Conservation (phyloP, 2,888 invertebrate genomes). For the Plagiodera versicolora region DNA sequence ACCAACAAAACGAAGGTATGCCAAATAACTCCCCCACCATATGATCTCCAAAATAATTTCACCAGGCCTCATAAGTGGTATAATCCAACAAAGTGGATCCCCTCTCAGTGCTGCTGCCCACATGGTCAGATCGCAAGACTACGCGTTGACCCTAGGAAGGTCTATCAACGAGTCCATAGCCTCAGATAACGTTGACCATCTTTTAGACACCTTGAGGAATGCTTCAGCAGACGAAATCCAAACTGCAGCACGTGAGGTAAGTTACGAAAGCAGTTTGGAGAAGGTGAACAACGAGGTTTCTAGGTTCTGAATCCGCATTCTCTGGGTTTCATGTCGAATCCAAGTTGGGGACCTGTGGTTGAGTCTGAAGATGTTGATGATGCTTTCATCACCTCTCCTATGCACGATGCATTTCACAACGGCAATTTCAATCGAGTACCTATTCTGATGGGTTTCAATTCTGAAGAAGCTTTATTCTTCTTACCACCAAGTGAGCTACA, state of each 20-base stretch:
- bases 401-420: slow-evolving; percentile 14
- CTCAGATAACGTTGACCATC: neutral
- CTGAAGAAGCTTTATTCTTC: slow-evolving; percentile 15
- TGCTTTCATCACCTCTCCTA: slow-evolving; percentile 10
- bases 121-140: neutral
- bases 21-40: no score
- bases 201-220: neutral
- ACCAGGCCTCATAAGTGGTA: neutral
- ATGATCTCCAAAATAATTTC: neutral
- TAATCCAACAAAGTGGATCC: neutral
- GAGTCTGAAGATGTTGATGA: slow-evolving; percentile 3
- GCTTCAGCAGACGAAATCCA: neutral
- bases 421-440: slow-evolving; percentile 21
- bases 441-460: slow-evolving; percentile 15
- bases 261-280: neutral
- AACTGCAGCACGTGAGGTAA: neutral
- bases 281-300: neutral
- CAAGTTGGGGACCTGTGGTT: slow-evolving; percentile 17
- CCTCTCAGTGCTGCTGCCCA: neutral
- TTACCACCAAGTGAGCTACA: neutral
- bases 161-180: neutral
- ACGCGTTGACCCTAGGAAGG: neutral
- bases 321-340: neutral
- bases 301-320: neutral
- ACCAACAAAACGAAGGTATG: neutral